Evolutionary conservation across 2,888 invertebrate species (phyloP), one percentile per base, ranked within the genome.

Genomic region (Drosophila kuntzei): DNA sequence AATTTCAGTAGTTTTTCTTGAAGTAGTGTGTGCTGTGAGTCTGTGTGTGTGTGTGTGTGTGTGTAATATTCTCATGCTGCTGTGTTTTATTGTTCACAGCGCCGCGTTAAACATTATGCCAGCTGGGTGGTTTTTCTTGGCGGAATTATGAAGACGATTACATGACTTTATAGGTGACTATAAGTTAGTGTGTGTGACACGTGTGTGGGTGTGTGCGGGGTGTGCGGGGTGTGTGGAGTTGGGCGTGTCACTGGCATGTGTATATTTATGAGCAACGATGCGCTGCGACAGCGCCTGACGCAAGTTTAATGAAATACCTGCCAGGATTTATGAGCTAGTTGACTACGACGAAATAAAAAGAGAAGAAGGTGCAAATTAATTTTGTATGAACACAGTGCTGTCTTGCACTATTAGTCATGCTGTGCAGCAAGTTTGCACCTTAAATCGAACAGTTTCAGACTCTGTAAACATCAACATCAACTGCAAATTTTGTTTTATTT

Each of bases 141-240:
- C 51, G 80, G 75, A 89, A 85, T 87, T 89, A 87, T 89, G 77
- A 87, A 89, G 84, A 85, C 89, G 89, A 89, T 85, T 85, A 84
- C 85, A 85, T 68, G 89, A 87, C 83, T 77, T 88, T 82, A 87
- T 82, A 79, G 86, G 78, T 71, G 72, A 68, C 61, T 76, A 69
- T 72, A 68, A 20, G 64, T 44, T 41, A 18, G 34, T 53, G 51
- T 55, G 47, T 57, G 55, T 57, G 39, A 27, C 27, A 27, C 44
- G 27, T n/a, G 11, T 57, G 41, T 64, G 11, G 53, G 41, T 64
- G 32, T 37, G 34, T 46, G 34, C 8, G 44, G 20, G 39, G 51
- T 50, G 50, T 44, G 53, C 44, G 53, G 54, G 11, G 39, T 50
- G 46, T 46, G 29, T 22, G 20, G 3, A 18, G 2, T 20, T 39